These are phyloP conservation scores for Dasysyrphus tricinctus DNA, from an alignment of 2,888 invertebrate species.

Conservation along the genomic window DNA sequence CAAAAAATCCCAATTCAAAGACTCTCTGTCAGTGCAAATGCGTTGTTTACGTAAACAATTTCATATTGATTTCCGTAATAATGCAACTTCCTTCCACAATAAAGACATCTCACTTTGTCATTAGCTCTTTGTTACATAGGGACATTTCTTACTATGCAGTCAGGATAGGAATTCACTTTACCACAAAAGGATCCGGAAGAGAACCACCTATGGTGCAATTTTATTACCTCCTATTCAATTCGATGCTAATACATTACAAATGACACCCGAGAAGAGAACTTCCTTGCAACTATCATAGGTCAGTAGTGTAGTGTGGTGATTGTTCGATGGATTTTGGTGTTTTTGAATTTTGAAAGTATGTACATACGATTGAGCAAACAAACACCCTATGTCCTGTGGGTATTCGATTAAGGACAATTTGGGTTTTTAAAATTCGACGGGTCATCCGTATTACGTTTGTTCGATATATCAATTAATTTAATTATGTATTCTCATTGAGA, in stretches of 20 bases:
- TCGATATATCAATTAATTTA: slow-evolving; percentile 53
- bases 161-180: slow-evolving; percentile 59
- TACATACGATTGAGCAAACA: slow-evolving; percentile 64
- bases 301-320: slow-evolving; percentile 28
- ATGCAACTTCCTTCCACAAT: slow-evolving; percentile 71
- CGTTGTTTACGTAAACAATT: slow-evolving; percentile 73
- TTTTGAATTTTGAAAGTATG: slow-evolving; percentile 14
- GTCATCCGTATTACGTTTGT: slow-evolving; percentile 49
- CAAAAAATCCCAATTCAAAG: slow-evolving; percentile 23
- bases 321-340: slow-evolving; percentile 40
- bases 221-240: slow-evolving; percentile 71
- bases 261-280: slow-evolving; percentile 57
- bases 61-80: slow-evolving; percentile 54
- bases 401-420: slow-evolving; percentile 44
- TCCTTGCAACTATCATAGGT: slow-evolving; percentile 26
- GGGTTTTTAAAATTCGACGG: slow-evolving; percentile 42
- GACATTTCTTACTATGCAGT: slow-evolving; percentile 43
- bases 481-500: slow-evolving; percentile 35
- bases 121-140: slow-evolving; percentile 42
- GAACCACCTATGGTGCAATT: slow-evolving; percentile 76
- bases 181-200: slow-evolving; percentile 76
- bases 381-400: slow-evolving; percentile 74
- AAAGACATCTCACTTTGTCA: slow-evolving; percentile 64
- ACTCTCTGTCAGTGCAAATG: slow-evolving; percentile 56
- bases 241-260: slow-evolving; percentile 71